Percentiles rank a stretch among this genome's conserved stretches.
These are phyloP conservation scores for Avahi laniger DNA, from an alignment of 2,797 vertebrate genomes.

Conservation along the genomic window DNA sequence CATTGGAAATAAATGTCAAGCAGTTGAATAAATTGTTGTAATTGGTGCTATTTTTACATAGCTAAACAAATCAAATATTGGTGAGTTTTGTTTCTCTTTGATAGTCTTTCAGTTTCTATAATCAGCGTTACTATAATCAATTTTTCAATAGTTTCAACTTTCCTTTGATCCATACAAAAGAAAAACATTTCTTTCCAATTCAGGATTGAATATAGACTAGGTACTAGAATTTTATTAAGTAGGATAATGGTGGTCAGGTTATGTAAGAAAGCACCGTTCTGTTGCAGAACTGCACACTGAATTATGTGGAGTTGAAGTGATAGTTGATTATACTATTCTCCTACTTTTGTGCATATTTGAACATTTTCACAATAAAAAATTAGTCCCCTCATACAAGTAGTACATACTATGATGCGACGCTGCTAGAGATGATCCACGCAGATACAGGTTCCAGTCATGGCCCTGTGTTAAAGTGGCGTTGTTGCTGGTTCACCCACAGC, in stretches of 20 bases:
- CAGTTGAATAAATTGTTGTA: not conserved
- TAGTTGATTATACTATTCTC: not conserved
- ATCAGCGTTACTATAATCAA: not conserved
- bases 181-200: constrained; percentile 13
- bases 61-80: not conserved
- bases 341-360: not conserved
- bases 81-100: not conserved
- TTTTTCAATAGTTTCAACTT: constrained; percentile 27
- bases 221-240: not conserved
- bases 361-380: not conserved
- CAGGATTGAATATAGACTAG: not conserved
- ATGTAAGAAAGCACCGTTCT: not conserved
- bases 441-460: no score
- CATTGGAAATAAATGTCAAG: not conserved
- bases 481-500: no score
- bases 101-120: not conserved
- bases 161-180: not conserved
- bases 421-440: not conserved
- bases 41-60: constrained; percentile 5
- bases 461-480: not conserved
- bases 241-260: not conserved
- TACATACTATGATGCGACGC: not conserved
- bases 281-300: not conserved
- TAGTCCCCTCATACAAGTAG: not conserved
- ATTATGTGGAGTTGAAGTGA: not conserved